Percentiles rank a stretch among this genome's conserved stretches.
These are phyloP conservation scores for Grapholita molesta DNA, from an alignment of 1,140 invertebrate genomes.

Conservation along the genomic window DNA sequence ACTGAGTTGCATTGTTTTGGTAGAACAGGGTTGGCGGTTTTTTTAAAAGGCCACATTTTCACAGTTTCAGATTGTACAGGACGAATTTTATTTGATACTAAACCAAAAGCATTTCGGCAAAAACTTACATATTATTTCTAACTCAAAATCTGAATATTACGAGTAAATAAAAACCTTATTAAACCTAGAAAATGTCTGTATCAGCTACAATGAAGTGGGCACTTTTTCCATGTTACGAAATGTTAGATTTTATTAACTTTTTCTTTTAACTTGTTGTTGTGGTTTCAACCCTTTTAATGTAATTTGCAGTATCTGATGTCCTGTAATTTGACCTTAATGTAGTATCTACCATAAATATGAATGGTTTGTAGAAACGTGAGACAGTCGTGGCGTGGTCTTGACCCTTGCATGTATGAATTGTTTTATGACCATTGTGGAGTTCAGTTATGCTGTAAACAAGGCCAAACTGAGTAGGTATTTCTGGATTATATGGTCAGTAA, in stretches of 20 bases:
- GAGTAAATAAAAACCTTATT: too few species aligned
- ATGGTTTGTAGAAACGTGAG: background rate
- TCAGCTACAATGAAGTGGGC: too few species aligned
- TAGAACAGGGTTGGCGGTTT: constrained; percentile 38
- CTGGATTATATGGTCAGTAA: too few species aligned
- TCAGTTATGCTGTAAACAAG: background rate
- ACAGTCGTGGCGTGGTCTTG: background rate
- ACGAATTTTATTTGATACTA: too few species aligned
- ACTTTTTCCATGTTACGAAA: too few species aligned
- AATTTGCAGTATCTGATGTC: background rate
- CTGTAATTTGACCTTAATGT: constrained; percentile 1
- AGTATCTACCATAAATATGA: background rate
- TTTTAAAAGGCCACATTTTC: background rate
- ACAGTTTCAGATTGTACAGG: too few species aligned
- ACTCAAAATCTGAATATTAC: too few species aligned
- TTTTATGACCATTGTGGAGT: background rate
- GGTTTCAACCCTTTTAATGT: background rate
- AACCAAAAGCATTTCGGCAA: too few species aligned
- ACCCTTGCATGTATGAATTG: constrained; percentile 2
- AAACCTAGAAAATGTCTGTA: too few species aligned
- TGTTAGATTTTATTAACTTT: constrained; percentile 12
- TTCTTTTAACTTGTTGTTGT: background rate
- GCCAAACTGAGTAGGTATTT: background rate
- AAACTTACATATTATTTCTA: too few species aligned
- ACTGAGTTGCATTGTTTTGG: constrained; percentile 37